A percentile compares a stretch with the other conserved stretches of the same genome.
Conservation (phyloP, 2,888 invertebrate species). For the Sepioteuthis lessoniana region DNA sequence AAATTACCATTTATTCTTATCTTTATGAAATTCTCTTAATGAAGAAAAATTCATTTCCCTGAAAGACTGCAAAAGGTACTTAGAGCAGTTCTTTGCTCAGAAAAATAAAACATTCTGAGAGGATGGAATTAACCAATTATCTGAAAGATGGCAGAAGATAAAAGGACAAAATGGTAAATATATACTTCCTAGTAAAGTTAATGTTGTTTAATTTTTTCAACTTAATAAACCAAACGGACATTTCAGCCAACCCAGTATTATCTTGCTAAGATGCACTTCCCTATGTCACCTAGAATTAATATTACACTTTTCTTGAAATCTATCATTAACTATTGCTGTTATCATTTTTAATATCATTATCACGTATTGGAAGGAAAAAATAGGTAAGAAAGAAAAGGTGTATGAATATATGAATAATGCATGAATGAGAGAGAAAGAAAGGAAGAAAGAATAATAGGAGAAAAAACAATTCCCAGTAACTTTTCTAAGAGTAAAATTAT, state of each 20-base stretch:
- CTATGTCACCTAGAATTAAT: neutral
- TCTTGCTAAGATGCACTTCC: neutral
- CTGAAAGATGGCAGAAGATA: too few relatives aligned
- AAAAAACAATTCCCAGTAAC: neutral
- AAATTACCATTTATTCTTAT: neutral
- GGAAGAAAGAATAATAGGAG: neutral
- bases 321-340: neutral
- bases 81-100: too few relatives aligned
- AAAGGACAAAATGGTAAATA: too few relatives aligned
- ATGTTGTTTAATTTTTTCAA: neutral
- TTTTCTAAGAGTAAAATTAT: slow-evolving; percentile 6
- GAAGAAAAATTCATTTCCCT: too few relatives aligned
- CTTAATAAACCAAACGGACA: neutral
- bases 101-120: too few relatives aligned
- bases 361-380: slow-evolving; percentile 2
- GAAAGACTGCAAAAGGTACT: too few relatives aligned
- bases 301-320: neutral
- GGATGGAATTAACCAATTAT: too few relatives aligned
- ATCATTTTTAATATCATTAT: slow-evolving; percentile 33
- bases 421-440: neutral
- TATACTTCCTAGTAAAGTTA: too few relatives aligned
- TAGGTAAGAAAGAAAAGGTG: neutral
- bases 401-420: neutral
- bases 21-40: too few relatives aligned
- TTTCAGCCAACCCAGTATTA: neutral